Evolutionary conservation across 92 coral and sea anemone species (phyloP).

Genomic region (Zoanthus gigantus): DNA sequence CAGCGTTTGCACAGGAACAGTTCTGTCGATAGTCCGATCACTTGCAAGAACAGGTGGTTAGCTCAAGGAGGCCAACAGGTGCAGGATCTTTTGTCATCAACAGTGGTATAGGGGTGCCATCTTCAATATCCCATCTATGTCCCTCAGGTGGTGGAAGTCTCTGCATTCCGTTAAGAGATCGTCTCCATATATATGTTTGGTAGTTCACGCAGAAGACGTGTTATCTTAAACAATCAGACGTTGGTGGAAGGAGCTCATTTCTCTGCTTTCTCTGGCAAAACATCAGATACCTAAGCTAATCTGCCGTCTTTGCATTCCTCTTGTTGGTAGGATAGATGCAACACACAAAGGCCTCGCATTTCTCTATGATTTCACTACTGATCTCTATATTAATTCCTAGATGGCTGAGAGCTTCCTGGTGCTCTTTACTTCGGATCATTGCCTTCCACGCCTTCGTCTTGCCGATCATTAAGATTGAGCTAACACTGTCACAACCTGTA

Average conservation of each 20-base stretch:
- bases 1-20: no score
- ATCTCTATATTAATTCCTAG: slow-evolving; percentile 9
- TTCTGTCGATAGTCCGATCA: no score
- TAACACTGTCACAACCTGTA: slow-evolving; percentile 35
- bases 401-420: slow-evolving; percentile 9
- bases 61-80: no score
- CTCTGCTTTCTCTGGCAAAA: slow-evolving; percentile 34
- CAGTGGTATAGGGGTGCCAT: no score
- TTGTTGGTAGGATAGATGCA: slow-evolving; percentile 46
- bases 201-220: no score
- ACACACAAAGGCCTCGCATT: slow-evolving; percentile 39
- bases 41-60: no score
- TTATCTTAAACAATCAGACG: no score
- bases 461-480: slow-evolving; percentile 7
- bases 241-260: neutral
- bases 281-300: slow-evolving; percentile 38
- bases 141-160: no score
- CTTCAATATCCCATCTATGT: no score
- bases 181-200: no score
- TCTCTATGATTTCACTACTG: neutral
- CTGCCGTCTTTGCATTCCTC: slow-evolving; percentile 17
- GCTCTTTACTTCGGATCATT: neutral
- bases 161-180: no score
- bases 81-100: no score
- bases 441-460: slow-evolving; percentile 28